Percentiles rank a stretch among this genome's conserved stretches.
phyloP scores from a whole-genome alignment of 37 sponge, comb jelly and placozoan species.

The Hexactinellida sp. region DNA sequence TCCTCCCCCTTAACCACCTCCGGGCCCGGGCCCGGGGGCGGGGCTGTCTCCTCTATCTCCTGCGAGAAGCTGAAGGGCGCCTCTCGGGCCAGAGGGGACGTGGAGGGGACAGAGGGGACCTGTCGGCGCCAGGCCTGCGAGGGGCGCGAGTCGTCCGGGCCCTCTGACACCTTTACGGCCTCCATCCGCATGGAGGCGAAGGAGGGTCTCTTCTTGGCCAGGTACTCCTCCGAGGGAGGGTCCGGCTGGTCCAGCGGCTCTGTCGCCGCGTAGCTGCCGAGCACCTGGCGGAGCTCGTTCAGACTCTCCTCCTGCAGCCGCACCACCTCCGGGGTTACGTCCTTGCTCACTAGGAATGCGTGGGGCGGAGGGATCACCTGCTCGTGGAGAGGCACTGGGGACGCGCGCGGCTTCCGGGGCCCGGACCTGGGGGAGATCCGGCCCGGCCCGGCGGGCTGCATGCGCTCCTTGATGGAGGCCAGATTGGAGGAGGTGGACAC shows the following conservation, averaged over 20 bases:
- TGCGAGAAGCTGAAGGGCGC: constrained; percentile 1
- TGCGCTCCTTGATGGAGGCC: neutral
- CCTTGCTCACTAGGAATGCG: neutral
- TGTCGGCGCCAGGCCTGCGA: neutral
- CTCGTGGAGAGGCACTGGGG: neutral
- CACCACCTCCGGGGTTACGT: neutral
- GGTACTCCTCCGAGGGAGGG: neutral
- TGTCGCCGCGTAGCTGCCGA: neutral
- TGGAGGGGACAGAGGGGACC: neutral
- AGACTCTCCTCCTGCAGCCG: neutral
- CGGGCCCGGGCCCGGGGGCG: neutral
- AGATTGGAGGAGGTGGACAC: neutral
- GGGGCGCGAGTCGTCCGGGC: neutral
- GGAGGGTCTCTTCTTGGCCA: neutral
- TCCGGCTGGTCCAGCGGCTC: neutral
- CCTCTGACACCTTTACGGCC: neutral
- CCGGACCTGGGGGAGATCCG: neutral
- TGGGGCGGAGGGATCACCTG: neutral
- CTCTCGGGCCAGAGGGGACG: neutral
- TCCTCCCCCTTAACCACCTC: constrained; percentile 23
- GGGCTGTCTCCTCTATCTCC: neutral
- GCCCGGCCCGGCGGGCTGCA: neutral
- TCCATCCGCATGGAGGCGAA: neutral
- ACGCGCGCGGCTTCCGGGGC: neutral
- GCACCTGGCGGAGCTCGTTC: neutral